Evolutionary conservation across 2,888 invertebrate genomes (phyloP).

Genomic region (Drosophila kambysellisi): DNA sequence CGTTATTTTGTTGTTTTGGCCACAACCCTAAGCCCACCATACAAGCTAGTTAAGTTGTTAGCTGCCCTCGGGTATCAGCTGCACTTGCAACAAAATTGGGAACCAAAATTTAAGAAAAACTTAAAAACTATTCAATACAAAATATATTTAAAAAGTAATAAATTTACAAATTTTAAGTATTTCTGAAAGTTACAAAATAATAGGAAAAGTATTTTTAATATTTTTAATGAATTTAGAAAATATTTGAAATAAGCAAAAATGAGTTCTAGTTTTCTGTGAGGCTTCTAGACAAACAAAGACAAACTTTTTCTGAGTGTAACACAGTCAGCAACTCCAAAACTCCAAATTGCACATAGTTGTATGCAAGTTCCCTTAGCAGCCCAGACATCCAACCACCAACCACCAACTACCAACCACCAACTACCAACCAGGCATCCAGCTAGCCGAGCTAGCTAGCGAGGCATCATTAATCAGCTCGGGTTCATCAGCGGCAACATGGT

Average conservation of each 20-base stretch:
- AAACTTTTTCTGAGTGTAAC: background rate
- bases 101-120: too few species aligned
- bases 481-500: conserved; percentile 80
- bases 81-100: background rate
- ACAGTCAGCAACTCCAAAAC: conserved; percentile 30
- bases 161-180: too few species aligned
- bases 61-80: conserved; percentile 60
- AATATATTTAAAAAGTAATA: background rate
- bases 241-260: background rate
- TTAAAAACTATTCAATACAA: background rate
- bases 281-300: too few species aligned
- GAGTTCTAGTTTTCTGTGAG: background rate
- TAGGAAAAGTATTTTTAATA: background rate
- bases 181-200: too few species aligned
- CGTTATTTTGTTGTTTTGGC: conserved; percentile 16
- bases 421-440: background rate
- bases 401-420: background rate
- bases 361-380: conserved; percentile 42
- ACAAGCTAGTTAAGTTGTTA: conserved; percentile 79
- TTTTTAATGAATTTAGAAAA: background rate
- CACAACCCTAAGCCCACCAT: conserved; percentile 71
- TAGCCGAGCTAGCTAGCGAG: conserved; percentile 28
- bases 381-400: conserved; percentile 10
- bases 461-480: conserved; percentile 78
- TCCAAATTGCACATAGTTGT: conserved; percentile 39